These are phyloP conservation scores for Toxotes chatareus DNA, from an alignment of 2,113 vertebrate genomes.

Conservation along the genomic window DNA sequence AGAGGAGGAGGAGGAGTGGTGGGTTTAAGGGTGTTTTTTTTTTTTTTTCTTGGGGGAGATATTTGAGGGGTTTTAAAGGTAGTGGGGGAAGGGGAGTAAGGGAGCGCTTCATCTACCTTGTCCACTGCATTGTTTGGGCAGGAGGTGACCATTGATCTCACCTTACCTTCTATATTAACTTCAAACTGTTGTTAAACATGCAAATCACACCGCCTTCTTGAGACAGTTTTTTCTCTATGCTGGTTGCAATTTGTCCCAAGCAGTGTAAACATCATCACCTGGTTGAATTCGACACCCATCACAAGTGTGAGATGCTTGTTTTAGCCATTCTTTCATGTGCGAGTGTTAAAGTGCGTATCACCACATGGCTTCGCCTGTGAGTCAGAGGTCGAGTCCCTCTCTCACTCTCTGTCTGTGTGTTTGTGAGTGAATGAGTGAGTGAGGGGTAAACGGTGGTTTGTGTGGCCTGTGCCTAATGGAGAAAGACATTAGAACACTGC, in stretches of 20 bases:
- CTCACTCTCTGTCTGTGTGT: conserved; percentile 17
- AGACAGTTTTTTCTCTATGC: neutral
- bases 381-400: conserved; percentile 47
- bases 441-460: conserved; percentile 33
- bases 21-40: conserved; percentile 50
- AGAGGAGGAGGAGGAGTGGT: conserved; percentile 43
- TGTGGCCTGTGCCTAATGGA: conserved; percentile 62
- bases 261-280: conserved; percentile 73
- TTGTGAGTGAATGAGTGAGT: conserved; percentile 33
- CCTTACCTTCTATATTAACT: conserved; percentile 30
- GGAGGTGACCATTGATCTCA: conserved; percentile 51
- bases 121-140: conserved; percentile 47
- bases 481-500: conserved; percentile 65
- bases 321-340: conserved; percentile 53
- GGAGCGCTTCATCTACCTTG: conserved; percentile 42
- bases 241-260: conserved; percentile 56
- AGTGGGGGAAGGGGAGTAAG: conserved; percentile 51
- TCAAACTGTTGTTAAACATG: conserved; percentile 18
- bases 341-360: conserved; percentile 11
- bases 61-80: conserved; percentile 75
- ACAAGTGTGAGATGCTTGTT: conserved; percentile 46
- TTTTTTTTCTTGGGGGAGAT: conserved; percentile 58
- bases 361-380: conserved; percentile 37
- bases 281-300: conserved; percentile 42
- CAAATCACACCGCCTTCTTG: conserved; percentile 10